phyloP scores from a whole-genome alignment of 2,797 vertebrate species.

The Danio albolineatus region DNA sequence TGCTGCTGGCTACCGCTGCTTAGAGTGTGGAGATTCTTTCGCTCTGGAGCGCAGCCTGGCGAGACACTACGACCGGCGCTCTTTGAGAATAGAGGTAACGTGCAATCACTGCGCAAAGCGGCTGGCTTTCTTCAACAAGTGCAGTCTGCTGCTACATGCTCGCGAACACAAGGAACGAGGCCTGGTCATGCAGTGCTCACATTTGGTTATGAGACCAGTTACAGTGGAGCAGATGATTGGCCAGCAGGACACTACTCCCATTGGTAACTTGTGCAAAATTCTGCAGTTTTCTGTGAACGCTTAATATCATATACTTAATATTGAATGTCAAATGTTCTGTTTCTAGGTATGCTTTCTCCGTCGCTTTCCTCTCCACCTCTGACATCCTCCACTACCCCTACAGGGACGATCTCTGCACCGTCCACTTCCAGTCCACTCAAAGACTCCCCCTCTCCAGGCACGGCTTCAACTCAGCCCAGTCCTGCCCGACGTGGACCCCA shows the following conservation, averaged over 20 bases:
- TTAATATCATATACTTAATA: not conserved
- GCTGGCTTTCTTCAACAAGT: conserved; percentile 97
- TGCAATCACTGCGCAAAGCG: conserved; percentile 97
- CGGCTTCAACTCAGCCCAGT: conserved; percentile 63
- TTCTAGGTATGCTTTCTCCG: conserved; percentile 77
- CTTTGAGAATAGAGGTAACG: conserved; percentile 95
- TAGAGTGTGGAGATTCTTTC: conserved; percentile 94
- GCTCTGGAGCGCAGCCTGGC: conserved; percentile 92
- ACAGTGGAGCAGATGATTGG: conserved; percentile 95
- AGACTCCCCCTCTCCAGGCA: conserved; percentile 68
- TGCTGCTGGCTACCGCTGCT: conserved; percentile 87
- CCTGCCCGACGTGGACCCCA: conserved; percentile 75
- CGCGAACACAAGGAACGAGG: conserved; percentile 97
- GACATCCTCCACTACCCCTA: conserved; percentile 72
- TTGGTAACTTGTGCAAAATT: conserved; percentile 67
- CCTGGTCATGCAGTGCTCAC: conserved; percentile 97
- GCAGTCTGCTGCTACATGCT: conserved; percentile 93
- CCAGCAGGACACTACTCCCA: conserved; percentile 84
- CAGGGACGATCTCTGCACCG: conserved; percentile 60
- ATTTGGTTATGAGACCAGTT: conserved; percentile 94
- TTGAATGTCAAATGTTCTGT: conserved; percentile 51
- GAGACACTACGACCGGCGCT: conserved; percentile 92
- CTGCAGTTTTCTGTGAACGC: not conserved
- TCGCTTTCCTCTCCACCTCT: conserved; percentile 76
- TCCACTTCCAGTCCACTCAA: conserved; percentile 75